Conservation (phyloP, 2,113 vertebrate species). For the Sisor rabdophorus region DNA sequence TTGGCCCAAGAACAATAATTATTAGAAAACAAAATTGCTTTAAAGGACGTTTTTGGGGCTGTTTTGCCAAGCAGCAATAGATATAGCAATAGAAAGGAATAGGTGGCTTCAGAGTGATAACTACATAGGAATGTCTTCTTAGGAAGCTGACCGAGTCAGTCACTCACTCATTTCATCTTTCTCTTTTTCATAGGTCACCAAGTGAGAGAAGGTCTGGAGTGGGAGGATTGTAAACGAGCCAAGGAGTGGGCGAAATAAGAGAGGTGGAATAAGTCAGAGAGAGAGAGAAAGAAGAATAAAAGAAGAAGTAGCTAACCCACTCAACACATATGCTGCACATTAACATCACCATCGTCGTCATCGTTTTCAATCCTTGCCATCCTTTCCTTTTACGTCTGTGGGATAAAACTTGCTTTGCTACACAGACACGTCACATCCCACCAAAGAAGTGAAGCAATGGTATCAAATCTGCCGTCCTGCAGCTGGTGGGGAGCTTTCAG, state of each 20-base stretch:
- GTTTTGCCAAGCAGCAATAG: conserved; percentile 48
- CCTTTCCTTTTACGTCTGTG: conserved; percentile 41
- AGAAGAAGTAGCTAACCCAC: conserved; percentile 49
- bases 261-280: conserved; percentile 2
- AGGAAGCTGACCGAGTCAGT: conserved; percentile 36
- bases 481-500: conserved; percentile 53
- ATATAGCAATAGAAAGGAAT: too few relatives aligned
- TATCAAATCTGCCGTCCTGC: conserved; percentile 35
- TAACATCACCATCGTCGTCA: conserved; percentile 28
- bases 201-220: conserved; percentile 45
- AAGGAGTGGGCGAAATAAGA: conserved; percentile 5
- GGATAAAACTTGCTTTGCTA: conserved; percentile 56
- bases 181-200: conserved; percentile 57
- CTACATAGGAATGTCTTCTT: conserved; percentile 60
- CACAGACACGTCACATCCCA: conserved; percentile 41
- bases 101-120: conserved; percentile 58
- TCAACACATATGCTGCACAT: conserved; percentile 35
- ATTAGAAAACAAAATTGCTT: background rate
- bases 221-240: conserved; percentile 20
- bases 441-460: conserved; percentile 29
- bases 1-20: background rate
- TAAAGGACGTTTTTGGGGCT: background rate
- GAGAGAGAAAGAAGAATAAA: background rate
- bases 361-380: conserved; percentile 37
- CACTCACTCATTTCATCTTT: conserved; percentile 35